Conservation (phyloP, 1,140 invertebrate genomes). For the Heterodera carotae region DNA sequence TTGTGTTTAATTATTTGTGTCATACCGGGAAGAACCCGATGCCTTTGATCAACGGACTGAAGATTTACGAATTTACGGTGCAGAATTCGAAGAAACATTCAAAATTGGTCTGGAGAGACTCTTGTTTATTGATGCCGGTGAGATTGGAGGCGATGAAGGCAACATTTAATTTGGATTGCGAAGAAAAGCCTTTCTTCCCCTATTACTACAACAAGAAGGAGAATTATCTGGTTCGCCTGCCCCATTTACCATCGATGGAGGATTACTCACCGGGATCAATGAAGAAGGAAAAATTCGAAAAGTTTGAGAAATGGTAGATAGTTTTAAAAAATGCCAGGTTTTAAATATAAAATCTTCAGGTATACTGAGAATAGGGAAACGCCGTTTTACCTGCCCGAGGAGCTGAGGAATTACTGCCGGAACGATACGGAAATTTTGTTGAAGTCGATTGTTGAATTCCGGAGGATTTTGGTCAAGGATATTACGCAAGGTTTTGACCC, state of each 20-base stretch:
- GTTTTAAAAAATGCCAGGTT: background rate
- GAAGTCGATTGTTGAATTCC: background rate
- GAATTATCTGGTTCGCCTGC: background rate
- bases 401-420: constrained; percentile 1
- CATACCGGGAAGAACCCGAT: background rate
- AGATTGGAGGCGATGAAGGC: background rate
- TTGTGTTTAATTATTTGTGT: background rate
- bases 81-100: background rate
- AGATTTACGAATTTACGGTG: constrained; percentile 5
- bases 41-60: background rate
- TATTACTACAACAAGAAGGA: background rate
- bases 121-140: background rate
- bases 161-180: background rate
- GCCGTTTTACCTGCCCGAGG: background rate
- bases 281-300: background rate
- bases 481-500: constrained; percentile 14
- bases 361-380: background rate
- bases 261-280: background rate
- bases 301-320: background rate
- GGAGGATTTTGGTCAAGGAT: background rate
- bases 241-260: background rate
- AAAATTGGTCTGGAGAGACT: background rate
- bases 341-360: background rate
- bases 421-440: constrained; percentile 15
- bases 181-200: background rate